Evolutionary conservation across 37 sponge, comb jelly and placozoan species (phyloP).

Genomic region (Oscarella lobularis): DNA sequence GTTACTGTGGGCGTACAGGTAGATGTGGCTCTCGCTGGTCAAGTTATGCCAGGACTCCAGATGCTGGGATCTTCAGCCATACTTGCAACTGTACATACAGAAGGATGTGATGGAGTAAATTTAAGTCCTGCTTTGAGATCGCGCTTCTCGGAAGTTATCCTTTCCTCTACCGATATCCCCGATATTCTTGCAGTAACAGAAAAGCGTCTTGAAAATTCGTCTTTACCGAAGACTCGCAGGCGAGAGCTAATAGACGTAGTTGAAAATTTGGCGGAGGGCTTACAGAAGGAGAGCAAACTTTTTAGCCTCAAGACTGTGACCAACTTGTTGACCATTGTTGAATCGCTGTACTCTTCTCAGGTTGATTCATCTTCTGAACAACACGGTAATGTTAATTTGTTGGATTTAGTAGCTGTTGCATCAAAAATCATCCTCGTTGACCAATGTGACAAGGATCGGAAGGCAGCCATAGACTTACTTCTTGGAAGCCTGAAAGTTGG

Average conservation of each 20-base stretch:
- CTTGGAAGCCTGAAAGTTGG: neutral
- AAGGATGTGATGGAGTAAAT: neutral
- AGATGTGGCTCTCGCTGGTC: no score
- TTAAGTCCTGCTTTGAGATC: neutral
- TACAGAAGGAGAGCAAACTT: neutral
- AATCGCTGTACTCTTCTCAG: no score
- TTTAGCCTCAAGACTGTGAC: neutral
- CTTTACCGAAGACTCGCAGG: neutral
- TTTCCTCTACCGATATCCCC: neutral
- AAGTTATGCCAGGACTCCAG: no score
- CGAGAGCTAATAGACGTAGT: neutral
- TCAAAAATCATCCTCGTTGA: neutral
- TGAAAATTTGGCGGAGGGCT: neutral
- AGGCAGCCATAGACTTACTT: neutral
- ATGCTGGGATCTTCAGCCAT: neutral
- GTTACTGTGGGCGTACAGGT: neutral
- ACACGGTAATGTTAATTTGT: neutral
- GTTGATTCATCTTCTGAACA: neutral
- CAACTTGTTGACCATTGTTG: neutral
- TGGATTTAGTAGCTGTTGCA: neutral
- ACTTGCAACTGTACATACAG: neutral
- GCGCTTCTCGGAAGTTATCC: neutral
- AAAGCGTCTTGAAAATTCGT: neutral
- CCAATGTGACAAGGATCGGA: neutral
- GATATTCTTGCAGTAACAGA: neutral